Evolutionary conservation across 2,113 vertebrate species (phyloP).

Genomic region (Cariama cristata): DNA sequence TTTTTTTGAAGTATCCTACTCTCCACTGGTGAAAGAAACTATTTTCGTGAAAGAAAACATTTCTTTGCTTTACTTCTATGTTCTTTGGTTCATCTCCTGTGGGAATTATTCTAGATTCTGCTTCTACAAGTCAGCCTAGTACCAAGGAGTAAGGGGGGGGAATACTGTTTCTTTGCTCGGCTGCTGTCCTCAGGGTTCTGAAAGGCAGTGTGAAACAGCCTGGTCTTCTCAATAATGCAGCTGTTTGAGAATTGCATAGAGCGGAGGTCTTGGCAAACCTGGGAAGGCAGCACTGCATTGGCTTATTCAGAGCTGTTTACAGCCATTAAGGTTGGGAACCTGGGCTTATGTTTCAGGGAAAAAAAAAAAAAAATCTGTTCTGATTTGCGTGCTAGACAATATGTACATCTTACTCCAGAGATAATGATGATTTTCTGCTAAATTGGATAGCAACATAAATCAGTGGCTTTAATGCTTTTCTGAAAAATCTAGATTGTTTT

Average conservation of each 20-base stretch:
- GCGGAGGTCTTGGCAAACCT: slow-evolving; percentile 30
- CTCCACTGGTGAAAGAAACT: neutral
- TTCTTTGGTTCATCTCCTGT: neutral
- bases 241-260: neutral
- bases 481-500: slow-evolving; percentile 6
- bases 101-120: neutral
- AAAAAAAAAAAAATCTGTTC: neutral
- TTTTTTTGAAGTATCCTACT: neutral
- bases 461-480: neutral
- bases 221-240: neutral
- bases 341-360: neutral
- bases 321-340: neutral
- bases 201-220: neutral
- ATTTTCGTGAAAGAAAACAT: neutral
- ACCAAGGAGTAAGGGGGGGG: neutral
- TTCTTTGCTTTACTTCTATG: neutral
- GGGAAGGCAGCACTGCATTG: neutral
- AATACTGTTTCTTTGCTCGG: neutral
- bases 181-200: neutral
- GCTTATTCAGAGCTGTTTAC: neutral
- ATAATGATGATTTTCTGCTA: neutral
- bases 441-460: neutral
- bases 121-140: neutral
- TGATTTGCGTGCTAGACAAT: neutral
- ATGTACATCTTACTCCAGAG: neutral